These are phyloP conservation scores for Charaxes varanes DNA, from an alignment of 1,140 invertebrate genomes.

Conservation along the genomic window DNA sequence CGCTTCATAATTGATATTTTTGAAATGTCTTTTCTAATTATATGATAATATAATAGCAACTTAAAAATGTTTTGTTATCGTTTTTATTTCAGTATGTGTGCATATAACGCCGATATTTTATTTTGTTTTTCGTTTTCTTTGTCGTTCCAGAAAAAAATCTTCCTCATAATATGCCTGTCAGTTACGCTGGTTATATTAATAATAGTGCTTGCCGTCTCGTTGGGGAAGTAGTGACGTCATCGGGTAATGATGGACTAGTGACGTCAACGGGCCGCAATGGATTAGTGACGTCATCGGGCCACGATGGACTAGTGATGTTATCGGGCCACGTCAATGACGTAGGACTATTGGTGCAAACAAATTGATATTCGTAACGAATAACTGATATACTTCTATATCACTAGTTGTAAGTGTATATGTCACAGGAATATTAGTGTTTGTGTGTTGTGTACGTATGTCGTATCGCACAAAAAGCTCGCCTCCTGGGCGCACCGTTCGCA, in stretches of 20 bases:
- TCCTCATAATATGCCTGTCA: slow-evolving; percentile 87
- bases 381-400: slow-evolving; percentile 14
- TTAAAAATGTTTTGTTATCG: too few relatives aligned
- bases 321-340: slow-evolving; percentile 18
- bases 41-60: too few relatives aligned
- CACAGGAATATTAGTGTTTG: too few relatives aligned
- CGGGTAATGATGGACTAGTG: slow-evolving; percentile 24
- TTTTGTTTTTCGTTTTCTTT: slow-evolving; percentile 74
- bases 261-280: slow-evolving; percentile 30
- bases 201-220: slow-evolving; percentile 77
- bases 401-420: slow-evolving; percentile 13
- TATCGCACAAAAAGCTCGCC: too few relatives aligned
- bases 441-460: too few relatives aligned
- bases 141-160: slow-evolving; percentile 90
- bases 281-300: slow-evolving; percentile 29
- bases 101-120: slow-evolving; percentile 29
- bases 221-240: slow-evolving; percentile 40
- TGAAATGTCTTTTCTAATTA: too few relatives aligned
- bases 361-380: slow-evolving; percentile 18
- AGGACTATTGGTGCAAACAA: slow-evolving; percentile 21
- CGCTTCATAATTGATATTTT: too few relatives aligned
- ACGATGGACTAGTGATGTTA: slow-evolving; percentile 33
- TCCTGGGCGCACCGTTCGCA: too few relatives aligned
- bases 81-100: too few relatives aligned
- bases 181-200: slow-evolving; percentile 84